A percentile compares a stretch with the other conserved stretches of the same genome.
phyloP scores from a whole-genome alignment of 2,113 vertebrate genomes.

The Lycocorax pyrrhopterus region DNA sequence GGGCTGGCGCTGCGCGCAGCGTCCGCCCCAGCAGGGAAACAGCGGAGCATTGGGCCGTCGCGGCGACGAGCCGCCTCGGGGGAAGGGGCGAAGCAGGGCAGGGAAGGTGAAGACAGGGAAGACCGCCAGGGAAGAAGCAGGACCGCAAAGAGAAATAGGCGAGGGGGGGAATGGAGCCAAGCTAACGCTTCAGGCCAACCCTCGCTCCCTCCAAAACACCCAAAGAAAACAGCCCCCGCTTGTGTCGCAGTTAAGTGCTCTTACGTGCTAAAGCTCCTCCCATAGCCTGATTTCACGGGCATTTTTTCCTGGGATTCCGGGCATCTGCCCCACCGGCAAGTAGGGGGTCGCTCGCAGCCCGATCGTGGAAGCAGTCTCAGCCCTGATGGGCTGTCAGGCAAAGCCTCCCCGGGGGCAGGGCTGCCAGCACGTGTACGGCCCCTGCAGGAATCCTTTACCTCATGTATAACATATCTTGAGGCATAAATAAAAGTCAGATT shows the following conservation, averaged over 20 bases:
- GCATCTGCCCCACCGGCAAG: not conserved
- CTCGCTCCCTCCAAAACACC: rapidly evolving
- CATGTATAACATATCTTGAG: rapidly evolving
- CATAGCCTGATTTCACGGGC: rapidly evolving
- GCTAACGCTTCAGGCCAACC: rapidly evolving
- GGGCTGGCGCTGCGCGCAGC: not conserved
- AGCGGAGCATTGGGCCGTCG: rapidly evolving
- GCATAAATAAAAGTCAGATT: not conserved
- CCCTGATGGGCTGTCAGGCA: rapidly evolving
- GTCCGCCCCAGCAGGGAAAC: too few species aligned
- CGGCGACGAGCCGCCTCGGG: rapidly evolving
- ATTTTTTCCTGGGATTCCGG: not conserved
- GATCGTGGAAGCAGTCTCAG: rapidly evolving
- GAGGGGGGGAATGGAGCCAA: rapidly evolving
- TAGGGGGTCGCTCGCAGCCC: rapidly evolving
- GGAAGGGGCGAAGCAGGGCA: rapidly evolving
- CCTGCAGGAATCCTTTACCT: not conserved
- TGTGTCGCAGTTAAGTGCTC: not conserved
- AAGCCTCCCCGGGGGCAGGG: too few species aligned
- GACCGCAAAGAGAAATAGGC: too few species aligned
- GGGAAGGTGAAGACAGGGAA: not conserved
- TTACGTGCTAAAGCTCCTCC: not conserved
- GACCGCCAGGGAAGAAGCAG: too few species aligned
- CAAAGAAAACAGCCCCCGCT: rapidly evolving
- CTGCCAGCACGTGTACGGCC: not conserved